Evolutionary conservation across 2,797 vertebrate genomes (phyloP), one percentile per base, ranked within the genome.

Genomic region (Orestias chungarensis): DNA sequence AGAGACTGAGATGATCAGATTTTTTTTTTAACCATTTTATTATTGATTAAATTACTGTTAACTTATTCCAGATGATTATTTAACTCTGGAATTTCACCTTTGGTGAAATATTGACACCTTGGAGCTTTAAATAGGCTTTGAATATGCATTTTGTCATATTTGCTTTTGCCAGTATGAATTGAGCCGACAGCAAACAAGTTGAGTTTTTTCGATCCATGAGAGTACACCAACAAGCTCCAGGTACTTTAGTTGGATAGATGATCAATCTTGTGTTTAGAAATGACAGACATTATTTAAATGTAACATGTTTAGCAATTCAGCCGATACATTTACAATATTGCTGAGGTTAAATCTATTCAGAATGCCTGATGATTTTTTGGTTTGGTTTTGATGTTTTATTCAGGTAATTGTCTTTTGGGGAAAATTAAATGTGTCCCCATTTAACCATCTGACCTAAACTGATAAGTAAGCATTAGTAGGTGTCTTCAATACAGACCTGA

Each of bases 11-110:
- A 40, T 38, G 17, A 20, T 49, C 25, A 44, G 29, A 3, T 68
- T 66, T 35, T 44, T 73, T 68, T 77, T 57, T 1, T 8, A 31
- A 18, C 35, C 23, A 33, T 75, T 71, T 75, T 55, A 47, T 3
- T 44, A 20, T 31, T 65, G 8, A 11, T 31, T 29, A 17, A 27
- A 17, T 27, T 15, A 4, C 12, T 64, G 23, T 64, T 64, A 42
- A 42, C 27, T 29, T 31, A 55, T 23, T 47, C 14, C 18, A 47
- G 46, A 46, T 46, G 17, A 46, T 46, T 4, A 46, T 55, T 7
- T 31, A 29, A 29, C 27, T 29, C 2, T 27, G 29, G 7, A 11
- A 23, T 23, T 61, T 61, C 6, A n/a, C 18, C 11, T 38, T 35
- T 38, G 18, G 20, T 61, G 35, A 35, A 35, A n/a, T n/a, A n/a